Evolutionary conservation across 2,888 invertebrate genomes (phyloP).

Genomic region (Epinotia ramella): DNA sequence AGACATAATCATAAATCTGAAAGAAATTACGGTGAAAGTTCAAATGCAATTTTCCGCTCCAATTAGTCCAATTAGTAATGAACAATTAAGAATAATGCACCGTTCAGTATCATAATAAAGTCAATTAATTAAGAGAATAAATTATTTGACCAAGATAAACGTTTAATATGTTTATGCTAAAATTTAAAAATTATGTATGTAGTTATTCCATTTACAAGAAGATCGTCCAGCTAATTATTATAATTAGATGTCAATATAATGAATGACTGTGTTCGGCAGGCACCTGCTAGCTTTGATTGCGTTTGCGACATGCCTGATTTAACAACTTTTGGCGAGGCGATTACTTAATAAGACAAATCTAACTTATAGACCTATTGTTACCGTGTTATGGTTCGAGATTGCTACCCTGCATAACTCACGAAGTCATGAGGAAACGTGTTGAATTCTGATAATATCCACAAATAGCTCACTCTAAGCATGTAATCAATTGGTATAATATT

Average conservation of each 20-base stretch:
- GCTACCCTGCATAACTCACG: neutral
- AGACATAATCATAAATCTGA: slow-evolving; percentile 22
- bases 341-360: slow-evolving; percentile 15
- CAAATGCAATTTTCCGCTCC: slow-evolving; percentile 13
- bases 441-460: neutral
- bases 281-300: slow-evolving; percentile 38
- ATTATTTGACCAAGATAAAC: slow-evolving; percentile 29
- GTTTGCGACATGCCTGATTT: slow-evolving; percentile 34
- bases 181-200: slow-evolving; percentile 28
- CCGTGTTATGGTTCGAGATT: neutral
- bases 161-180: slow-evolving; percentile 31
- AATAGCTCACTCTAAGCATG: neutral
- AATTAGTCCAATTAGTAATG: slow-evolving; percentile 26
- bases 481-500: slow-evolving; percentile 2
- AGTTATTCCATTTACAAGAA: slow-evolving; percentile 29
- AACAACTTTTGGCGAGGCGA: slow-evolving; percentile 9
- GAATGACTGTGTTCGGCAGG: slow-evolving; percentile 28
- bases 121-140: slow-evolving; percentile 35
- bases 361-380: neutral
- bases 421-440: neutral
- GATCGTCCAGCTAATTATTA: slow-evolving; percentile 38
- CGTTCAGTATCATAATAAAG: slow-evolving; percentile 21
- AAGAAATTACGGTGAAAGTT: slow-evolving; percentile 27
- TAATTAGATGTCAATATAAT: slow-evolving; percentile 43
- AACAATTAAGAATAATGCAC: slow-evolving; percentile 23